These are phyloP conservation scores for Zaprionus obscuricornis DNA, from an alignment of 2,888 invertebrate genomes.

Conservation along the genomic window DNA sequence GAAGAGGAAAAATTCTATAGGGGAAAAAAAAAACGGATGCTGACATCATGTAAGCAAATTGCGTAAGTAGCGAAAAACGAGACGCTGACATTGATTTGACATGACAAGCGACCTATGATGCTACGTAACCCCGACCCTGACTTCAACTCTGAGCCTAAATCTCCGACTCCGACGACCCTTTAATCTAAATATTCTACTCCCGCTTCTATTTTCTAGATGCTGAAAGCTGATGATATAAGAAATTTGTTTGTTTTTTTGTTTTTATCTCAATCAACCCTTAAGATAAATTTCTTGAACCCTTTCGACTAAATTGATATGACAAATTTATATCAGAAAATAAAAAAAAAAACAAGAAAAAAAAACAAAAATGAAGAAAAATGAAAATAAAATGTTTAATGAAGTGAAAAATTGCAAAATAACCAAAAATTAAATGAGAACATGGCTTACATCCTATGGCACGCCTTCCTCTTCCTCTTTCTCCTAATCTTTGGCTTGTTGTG, in stretches of 20 bases:
- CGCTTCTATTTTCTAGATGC: background rate
- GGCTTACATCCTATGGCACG: background rate
- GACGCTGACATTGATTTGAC: conserved; percentile 77
- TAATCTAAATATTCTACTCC: background rate
- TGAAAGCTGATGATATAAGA: conserved; percentile 40
- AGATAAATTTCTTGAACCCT: conserved; percentile 61
- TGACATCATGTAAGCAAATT: conserved; percentile 76
- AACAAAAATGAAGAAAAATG: no score
- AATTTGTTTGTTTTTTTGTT: conserved; percentile 65
- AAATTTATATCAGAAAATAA: conserved; percentile 39
- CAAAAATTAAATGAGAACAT: conserved; percentile 81
- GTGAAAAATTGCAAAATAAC: conserved; percentile 83
- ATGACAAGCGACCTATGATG: conserved; percentile 37
- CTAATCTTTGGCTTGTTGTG: conserved; percentile 19
- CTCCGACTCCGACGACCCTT: background rate
- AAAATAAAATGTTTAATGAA: conserved; percentile 79
- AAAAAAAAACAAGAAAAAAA: background rate
- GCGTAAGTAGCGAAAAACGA: conserved; percentile 56
- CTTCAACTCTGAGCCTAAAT: no score
- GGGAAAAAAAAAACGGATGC: conserved; percentile 29
- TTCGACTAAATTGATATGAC: conserved; percentile 75
- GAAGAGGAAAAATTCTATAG: background rate
- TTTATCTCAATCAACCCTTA: conserved; percentile 65
- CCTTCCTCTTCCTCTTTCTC: background rate
- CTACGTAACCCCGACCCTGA: conserved; percentile 1